Base-by-base conservation (phyloP, 2,888 invertebrate genomes). In the Diarsia dahlii region DNA sequence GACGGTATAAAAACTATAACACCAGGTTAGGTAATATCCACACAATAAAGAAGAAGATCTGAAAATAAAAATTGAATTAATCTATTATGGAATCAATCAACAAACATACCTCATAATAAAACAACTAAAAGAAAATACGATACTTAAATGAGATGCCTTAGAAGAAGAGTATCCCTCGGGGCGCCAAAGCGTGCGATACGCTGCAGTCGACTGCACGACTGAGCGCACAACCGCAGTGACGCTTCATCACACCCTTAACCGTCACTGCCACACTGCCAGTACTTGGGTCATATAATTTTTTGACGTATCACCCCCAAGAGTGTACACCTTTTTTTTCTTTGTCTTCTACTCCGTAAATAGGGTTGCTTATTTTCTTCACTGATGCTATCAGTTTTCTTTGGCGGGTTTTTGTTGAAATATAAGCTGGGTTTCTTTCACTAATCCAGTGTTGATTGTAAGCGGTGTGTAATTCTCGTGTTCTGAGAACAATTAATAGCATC, bases 291-390 rank as follows among this genome's bases (percentile, higher is more conserved):
- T 91, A 93, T 93, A 93, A 94, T 94, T 93, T 92, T 94, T 93
- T 93, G 93, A 94, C 91, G 90, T 91, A 94, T 94, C 89, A 88
- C 88, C 87, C 95, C 92, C 93, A 79, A 28, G 94, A 90, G 93
- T 89, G 88, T 90, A 90, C 89, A 91, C 89, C 88, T 90, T 92
- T 90, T 84, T 73, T 93, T 94, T 92, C 93, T 93, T 93, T 93
- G 91, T 94, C 92, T 91, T 89, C 87, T 80, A 87, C 83, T 88
- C 84, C 77, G 83, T 76, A 83, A 89, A 81, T 89, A 94, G 94
- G 93, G 94, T 89, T 94, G 93, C 89, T 89, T 88, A 87, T 89
- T 90, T 88, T 85, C 74, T 70, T 63, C 67, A 76, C 71, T 58
- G 84, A 82, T 86, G 74, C 78, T 84, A 84, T 80, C 75, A 62